phyloP scores from a whole-genome alignment of 2,797 vertebrate species.

The Chloroceryle amazona region DNA sequence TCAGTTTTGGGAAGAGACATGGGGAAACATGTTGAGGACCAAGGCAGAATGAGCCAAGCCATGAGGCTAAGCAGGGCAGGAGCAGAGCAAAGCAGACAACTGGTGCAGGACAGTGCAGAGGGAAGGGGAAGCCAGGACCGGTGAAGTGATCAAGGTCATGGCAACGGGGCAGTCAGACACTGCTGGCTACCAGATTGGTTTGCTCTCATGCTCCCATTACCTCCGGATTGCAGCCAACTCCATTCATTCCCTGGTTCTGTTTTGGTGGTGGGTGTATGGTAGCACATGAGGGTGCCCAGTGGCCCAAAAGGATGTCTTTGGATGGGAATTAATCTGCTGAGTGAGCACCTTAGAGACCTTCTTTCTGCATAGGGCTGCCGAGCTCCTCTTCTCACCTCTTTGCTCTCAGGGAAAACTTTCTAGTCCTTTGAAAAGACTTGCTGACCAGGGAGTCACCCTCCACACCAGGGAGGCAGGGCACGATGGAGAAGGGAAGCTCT shows the following conservation, averaged over 20 bases:
- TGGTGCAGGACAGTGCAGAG: background rate
- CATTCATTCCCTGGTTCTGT: background rate
- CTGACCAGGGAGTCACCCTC: background rate
- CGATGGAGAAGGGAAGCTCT: accelerated
- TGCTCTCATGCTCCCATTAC: background rate
- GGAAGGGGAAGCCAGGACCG: accelerated
- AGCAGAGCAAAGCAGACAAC: background rate
- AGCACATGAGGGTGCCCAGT: accelerated
- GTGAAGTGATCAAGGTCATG: slow-evolving; percentile 11
- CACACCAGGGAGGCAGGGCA: background rate
- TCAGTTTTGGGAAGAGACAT: background rate
- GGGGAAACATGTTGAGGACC: accelerated
- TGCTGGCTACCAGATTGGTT: background rate
- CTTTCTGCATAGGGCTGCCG: background rate
- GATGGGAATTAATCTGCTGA: background rate
- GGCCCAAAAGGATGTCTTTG: background rate
- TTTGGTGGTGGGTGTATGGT: accelerated
- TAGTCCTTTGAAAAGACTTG: background rate
- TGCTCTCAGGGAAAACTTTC: background rate
- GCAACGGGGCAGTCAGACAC: background rate
- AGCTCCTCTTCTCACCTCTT: background rate
- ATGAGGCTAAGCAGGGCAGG: background rate
- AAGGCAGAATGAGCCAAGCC: background rate
- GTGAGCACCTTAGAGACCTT: background rate
- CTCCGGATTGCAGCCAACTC: accelerated